Evolutionary conservation across 1,140 invertebrate species (phyloP).

Genomic region (Nasonia vitripennis): DNA sequence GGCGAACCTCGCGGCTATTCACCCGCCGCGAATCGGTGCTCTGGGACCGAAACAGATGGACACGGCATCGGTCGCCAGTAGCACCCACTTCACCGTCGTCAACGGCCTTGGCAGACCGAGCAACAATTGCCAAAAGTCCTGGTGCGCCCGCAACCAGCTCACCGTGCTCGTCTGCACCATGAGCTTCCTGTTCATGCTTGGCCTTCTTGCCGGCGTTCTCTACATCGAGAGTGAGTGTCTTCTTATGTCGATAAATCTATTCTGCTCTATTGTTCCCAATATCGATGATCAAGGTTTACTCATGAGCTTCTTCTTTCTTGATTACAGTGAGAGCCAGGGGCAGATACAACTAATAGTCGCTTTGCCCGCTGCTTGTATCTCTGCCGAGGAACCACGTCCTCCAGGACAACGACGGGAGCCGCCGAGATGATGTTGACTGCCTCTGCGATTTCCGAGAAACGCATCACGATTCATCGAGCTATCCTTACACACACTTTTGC

Average conservation of each 20-base stretch:
- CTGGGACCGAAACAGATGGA: conserved; percentile 75
- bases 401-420: conserved; percentile 13
- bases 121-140: conserved; percentile 77
- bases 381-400: neutral
- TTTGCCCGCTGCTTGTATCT: neutral
- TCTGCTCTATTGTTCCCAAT: neutral
- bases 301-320: neutral
- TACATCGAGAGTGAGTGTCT: conserved; percentile 76
- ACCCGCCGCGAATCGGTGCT: conserved; percentile 73
- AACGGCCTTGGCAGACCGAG: conserved; percentile 83
- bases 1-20: conserved; percentile 79
- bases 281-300: conserved; percentile 13
- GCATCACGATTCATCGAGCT: neutral
- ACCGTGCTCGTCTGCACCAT: conserved; percentile 87
- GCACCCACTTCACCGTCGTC: conserved; percentile 89
- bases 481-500: neutral
- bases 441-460: conserved; percentile 27
- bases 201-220: conserved; percentile 83
- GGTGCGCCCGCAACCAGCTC: conserved; percentile 85
- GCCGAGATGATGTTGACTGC: conserved; percentile 25
- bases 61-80: conserved; percentile 85
- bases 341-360: conserved; percentile 67
- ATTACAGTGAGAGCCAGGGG: conserved; percentile 78
- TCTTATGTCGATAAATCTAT: neutral
- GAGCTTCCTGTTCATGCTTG: conserved; percentile 85